Base-by-base conservation (phyloP, 1,140 invertebrate genomes). In the Ectropis grisescens region DNA sequence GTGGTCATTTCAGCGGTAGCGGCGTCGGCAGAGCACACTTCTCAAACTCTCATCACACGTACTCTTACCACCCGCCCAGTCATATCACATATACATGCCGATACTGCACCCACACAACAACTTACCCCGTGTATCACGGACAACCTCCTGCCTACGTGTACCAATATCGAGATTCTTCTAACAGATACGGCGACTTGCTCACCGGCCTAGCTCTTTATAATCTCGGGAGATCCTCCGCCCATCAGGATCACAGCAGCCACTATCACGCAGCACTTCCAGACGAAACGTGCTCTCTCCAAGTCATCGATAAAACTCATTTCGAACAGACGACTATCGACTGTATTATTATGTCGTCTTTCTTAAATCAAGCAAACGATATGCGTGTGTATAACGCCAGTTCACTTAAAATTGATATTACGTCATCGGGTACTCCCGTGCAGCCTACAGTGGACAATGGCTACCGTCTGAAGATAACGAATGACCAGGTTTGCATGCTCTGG, bases 181-280 rank as follows among this genome's bases (percentile, higher is more conserved):
- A 52, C 23, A 54, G 65, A 41, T 74, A 58, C 26, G 53, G 58
- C 13, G 48, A 56, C 25, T 29, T 79, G 13, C 28, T 80, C 10
- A 61, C 67, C 1, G 74, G 74, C 29, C 37, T 80, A 9, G 65
- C 71, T 12, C 33, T 80, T 15, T 80, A 76, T 32, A 80, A 80
- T 34, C 39, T 80, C 4, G 74, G 71, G 29, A 54, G 67, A 47
- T 47, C 66, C 0, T 35, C 54, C 6, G 36, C 34, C 11, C 51
- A 59, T n/a, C 55, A 64, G 54, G 32, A 62, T 26, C 47, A 53
- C 23, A 46, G 43, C 4, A 46, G 43, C 4, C 60, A 58, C 16
- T 57, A 46, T 29, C 65, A 75, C 33, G 35, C 41, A 2, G 13
- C 52, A 11, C 47, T 40, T 1, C 30, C 37, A 2, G 56, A 60